phyloP scores from a whole-genome alignment of 2,113 vertebrate species.

The Gavia stellata region DNA sequence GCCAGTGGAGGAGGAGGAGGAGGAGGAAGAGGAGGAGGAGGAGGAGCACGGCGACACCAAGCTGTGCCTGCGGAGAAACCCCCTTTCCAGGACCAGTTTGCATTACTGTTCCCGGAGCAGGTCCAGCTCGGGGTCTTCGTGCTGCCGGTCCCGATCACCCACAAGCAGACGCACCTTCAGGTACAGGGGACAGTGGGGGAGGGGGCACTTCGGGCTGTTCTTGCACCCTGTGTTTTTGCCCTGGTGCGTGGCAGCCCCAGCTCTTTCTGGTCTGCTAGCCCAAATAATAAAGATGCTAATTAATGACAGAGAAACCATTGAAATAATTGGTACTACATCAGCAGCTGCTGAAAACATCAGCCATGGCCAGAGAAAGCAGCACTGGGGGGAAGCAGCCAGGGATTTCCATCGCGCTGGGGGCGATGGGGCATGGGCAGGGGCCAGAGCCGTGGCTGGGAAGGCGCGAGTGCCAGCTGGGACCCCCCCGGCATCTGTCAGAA shows the following conservation, averaged over 20 bases:
- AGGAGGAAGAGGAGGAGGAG: conserved; percentile 35
- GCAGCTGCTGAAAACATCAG: background rate
- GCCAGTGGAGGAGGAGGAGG: conserved; percentile 57
- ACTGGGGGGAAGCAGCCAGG: background rate
- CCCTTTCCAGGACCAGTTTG: conserved; percentile 61
- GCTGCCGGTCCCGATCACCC: conserved; percentile 81
- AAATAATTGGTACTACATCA: background rate
- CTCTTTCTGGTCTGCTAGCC: background rate
- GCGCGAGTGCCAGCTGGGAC: accelerated
- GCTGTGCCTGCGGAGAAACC: conserved; percentile 70
- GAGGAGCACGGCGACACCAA: conserved; percentile 61
- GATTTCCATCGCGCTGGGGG: background rate
- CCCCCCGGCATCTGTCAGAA: background rate
- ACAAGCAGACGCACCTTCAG: conserved; percentile 82
- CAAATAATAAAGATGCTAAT: background rate
- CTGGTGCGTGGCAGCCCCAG: accelerated
- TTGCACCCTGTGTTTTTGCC: background rate
- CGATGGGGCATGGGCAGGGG: background rate
- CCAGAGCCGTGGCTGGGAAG: background rate
- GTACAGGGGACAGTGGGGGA: conserved; percentile 30
- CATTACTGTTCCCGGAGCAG: conserved; percentile 70
- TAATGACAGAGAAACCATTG: background rate
- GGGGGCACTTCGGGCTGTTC: background rate
- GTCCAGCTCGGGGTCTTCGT: conserved; percentile 72
- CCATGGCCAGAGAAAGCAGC: background rate